Percentiles rank a stretch among this genome's conserved stretches.
Evolutionary conservation across 2,113 vertebrate genomes (phyloP).

Genomic region (Ciconia stormi): DNA sequence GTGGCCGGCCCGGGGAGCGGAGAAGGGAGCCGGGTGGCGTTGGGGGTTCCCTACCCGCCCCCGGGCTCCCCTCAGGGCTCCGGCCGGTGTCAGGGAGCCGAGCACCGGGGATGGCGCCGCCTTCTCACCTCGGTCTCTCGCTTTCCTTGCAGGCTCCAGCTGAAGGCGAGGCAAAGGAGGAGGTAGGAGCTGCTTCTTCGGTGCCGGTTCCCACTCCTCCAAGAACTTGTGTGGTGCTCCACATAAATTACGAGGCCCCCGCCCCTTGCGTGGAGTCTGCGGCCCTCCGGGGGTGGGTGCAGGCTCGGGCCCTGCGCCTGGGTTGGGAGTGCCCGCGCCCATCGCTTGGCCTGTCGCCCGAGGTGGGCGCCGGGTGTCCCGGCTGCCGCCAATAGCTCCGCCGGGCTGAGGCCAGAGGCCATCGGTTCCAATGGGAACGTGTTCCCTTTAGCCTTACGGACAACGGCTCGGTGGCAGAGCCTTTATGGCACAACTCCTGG

Average conservation of each 20-base stretch:
- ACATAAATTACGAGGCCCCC: neutral
- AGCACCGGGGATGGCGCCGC: neutral
- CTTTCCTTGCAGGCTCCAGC: conserved; percentile 72
- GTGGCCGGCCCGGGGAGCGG: neutral
- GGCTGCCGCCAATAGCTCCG: neutral
- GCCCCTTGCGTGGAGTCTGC: too few species aligned
- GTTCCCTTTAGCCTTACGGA: too few species aligned
- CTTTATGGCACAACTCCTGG: neutral
- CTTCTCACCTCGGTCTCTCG: neutral
- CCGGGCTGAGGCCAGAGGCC: too few species aligned
- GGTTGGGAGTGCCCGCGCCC: neutral
- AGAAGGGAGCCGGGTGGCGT: neutral
- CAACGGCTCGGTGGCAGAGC: too few species aligned
- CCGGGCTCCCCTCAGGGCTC: neutral
- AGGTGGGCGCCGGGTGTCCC: neutral
- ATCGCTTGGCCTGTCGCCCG: too few species aligned
- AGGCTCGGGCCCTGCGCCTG: neutral
- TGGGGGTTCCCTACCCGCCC: neutral
- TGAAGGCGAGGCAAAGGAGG: conserved; percentile 84
- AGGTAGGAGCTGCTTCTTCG: conserved; percentile 75
- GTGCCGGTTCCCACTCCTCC: neutral
- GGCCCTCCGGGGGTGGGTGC: neutral
- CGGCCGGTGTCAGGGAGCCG: neutral
- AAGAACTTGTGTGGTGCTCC: neutral
- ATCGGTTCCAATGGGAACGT: accelerated